Conservation (phyloP, 2,113 vertebrate species). For the Recurvirostra avosetta region DNA sequence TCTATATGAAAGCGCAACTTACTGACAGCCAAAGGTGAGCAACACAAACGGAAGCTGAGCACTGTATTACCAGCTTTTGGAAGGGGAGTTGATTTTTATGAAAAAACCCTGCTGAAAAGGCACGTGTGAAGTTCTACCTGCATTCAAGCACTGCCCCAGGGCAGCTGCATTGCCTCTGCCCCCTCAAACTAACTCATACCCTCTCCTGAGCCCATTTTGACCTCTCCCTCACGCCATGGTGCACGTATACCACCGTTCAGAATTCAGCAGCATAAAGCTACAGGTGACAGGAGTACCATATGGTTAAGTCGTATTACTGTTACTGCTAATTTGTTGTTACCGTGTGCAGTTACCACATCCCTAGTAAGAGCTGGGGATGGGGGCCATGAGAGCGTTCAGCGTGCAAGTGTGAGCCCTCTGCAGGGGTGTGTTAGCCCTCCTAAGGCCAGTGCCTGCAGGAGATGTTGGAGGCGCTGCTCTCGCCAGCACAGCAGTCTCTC, state of each 20-base stretch:
- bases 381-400: too few relatives aligned
- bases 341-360: background rate
- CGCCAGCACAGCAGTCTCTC: background rate
- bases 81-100: background rate
- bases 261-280: background rate
- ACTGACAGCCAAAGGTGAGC: background rate
- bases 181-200: background rate
- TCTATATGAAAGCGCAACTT: background rate
- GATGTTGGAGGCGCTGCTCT: background rate
- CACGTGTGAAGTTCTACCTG: background rate
- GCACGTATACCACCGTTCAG: background rate
- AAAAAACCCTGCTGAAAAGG: background rate
- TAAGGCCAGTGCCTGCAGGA: background rate
- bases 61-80: background rate
- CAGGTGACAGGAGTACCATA: background rate
- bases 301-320: background rate
- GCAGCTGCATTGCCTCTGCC: background rate
- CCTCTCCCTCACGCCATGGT: background rate
- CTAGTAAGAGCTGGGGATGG: background rate
- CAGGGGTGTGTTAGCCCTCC: background rate
- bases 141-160: background rate
- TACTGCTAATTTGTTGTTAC: background rate
- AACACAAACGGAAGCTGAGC: background rate
- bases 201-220: background rate
- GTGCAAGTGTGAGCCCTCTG: background rate